phyloP scores from a whole-genome alignment of 2,797 vertebrate species.

The Ispidina picta region DNA sequence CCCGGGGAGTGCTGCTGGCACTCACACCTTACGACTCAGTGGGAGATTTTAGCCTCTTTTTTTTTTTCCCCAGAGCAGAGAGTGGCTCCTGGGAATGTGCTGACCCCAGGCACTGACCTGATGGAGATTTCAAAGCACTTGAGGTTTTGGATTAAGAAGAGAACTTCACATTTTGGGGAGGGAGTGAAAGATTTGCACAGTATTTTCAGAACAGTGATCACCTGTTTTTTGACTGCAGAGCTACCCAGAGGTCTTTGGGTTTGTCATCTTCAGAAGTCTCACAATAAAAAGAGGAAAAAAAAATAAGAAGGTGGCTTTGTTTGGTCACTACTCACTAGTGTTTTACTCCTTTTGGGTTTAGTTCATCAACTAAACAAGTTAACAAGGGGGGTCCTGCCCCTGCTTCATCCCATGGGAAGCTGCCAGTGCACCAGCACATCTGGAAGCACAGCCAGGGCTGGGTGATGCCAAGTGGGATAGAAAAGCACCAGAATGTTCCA shows the following conservation, averaged over 20 bases:
- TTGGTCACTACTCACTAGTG: not conserved
- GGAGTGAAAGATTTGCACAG: not conserved
- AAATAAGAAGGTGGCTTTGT: not conserved
- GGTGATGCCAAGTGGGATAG: fast-evolving
- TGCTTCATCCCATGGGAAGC: not conserved
- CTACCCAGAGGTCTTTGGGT: not conserved
- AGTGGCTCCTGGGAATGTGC: not conserved
- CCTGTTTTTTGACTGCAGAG: not conserved
- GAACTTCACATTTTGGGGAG: not conserved
- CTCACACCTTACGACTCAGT: not conserved
- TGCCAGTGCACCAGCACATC: not conserved
- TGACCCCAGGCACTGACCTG: not conserved
- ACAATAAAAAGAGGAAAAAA: not conserved
- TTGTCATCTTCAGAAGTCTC: not conserved
- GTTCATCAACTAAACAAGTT: not conserved
- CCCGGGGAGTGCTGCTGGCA: fast-evolving
- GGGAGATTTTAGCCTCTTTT: not conserved
- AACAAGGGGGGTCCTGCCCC: not conserved
- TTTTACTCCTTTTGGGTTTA: not conserved
- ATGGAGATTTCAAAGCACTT: not conserved
- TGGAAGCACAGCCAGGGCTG: not conserved
- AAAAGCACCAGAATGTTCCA: not conserved
- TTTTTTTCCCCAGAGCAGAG: not conserved
- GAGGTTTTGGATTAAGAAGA: not conserved
- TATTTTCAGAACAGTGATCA: not conserved